Base-by-base conservation (phyloP, 2,797 vertebrate genomes). In the Schizopygopsis pylzovi region DNA sequence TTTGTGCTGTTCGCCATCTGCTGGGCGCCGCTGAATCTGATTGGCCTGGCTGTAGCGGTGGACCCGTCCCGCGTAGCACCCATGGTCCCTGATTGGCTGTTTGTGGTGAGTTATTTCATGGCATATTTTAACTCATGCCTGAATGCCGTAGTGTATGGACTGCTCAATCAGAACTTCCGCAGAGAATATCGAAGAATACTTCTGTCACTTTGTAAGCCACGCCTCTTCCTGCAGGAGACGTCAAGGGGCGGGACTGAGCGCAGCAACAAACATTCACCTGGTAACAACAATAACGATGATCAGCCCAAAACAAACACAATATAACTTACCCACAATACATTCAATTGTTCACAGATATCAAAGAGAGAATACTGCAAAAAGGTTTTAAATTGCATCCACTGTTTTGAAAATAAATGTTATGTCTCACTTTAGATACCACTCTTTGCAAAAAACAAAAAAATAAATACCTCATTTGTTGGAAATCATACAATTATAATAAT, bases 51-150 rank as follows among this genome's bases (percentile, higher is more conserved):
- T 5, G 95, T 97, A 73, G 95, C 96, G 15, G 95, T 97, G 1
- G 88, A 95, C 87, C 97, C 97, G 1, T 90, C 87, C 0, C 87
- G 90, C 18, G 93, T 97, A 82, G 96, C 93, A 1, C 95, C 96
- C 33, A 93, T 90, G 87, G 93, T 98, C 86, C 96, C 96, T 0
- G 95, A 97, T 81, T 97, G 96, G 94, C 91, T 97, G 43, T 97
- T 97, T 47, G 94, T 97, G 59, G 88, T 95, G 73, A 97, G 96
- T 90, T 97, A 97, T 92, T 96, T 97, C 90, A 96, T 97, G 95
- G 97, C 96, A 77, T 97, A 97, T 90, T 97, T 98, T 91, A 97
- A 98, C 92, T 97, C 97, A 91, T 97, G 96, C 94, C 96, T 97
- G 93, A 97, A 98, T 4, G 96, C 97, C 83, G 93, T 98, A 80